Evolutionary conservation across 2,888 invertebrate species (phyloP).

Genomic region (Rambutsinella grinnellia): DNA sequence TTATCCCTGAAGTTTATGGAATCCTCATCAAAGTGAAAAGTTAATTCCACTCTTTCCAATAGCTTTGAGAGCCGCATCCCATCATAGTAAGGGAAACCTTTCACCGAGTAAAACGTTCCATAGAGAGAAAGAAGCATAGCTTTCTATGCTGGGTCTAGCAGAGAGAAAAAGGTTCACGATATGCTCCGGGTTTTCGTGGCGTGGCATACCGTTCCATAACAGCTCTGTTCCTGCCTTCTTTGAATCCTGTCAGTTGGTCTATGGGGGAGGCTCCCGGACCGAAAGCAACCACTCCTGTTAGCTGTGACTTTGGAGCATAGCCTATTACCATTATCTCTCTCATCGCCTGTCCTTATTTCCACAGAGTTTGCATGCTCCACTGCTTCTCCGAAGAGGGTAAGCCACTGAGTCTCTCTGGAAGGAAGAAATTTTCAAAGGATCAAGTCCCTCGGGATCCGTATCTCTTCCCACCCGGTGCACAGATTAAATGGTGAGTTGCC

Average conservation of each 20-base stretch:
- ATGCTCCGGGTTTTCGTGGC: background rate
- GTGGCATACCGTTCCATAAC: conserved; percentile 8
- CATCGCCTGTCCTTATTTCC: background rate
- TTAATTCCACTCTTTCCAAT: too few relatives aligned
- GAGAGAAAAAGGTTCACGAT: too few relatives aligned
- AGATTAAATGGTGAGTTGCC: conserved; percentile 44
- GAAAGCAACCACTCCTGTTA: conserved; percentile 16
- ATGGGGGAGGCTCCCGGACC: conserved; percentile 32
- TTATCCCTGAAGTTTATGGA: too few relatives aligned
- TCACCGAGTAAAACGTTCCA: background rate
- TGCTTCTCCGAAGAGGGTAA: background rate
- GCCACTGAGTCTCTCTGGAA: background rate
- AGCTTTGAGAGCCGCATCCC: too few relatives aligned
- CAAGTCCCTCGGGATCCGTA: conserved; percentile 32
- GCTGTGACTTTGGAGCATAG: conserved; percentile 25
- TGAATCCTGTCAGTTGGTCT: conserved; percentile 29
- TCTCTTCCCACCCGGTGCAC: conserved; percentile 48
- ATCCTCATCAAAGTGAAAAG: too few relatives aligned
- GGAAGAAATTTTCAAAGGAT: background rate
- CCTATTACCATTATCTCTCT: conserved; percentile 5
- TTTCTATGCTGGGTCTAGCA: background rate
- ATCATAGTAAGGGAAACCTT: too few relatives aligned
- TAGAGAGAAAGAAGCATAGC: too few relatives aligned
- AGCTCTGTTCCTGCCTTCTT: conserved; percentile 24
- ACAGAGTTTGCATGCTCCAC: background rate